Base-by-base conservation (phyloP, 2,113 vertebrate genomes). In the Mus pahari region DNA sequence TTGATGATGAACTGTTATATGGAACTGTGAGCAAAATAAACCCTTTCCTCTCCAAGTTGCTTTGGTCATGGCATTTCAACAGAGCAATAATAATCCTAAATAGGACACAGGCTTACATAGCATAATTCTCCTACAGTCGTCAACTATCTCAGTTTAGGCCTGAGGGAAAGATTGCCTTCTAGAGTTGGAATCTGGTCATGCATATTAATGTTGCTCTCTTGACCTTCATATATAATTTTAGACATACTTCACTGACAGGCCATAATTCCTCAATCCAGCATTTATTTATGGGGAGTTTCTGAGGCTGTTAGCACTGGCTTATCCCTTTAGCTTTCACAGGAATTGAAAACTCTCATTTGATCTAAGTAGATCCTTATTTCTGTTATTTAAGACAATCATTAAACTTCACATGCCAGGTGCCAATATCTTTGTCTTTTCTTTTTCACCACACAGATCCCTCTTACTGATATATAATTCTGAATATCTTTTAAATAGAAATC, bases 201-300 rank as follows among this genome's bases (percentile, higher is more conserved):
- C 92, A 95, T 90, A 94, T 92, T 97, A 97, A 93, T 90, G 75
- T n/a, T 53, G 33, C 53, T 93, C 96, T 95, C 75, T 83, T 97
- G 95, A 97, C 87, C 83, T 97, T 95, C 94, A 93, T 42, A 94
- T 79, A 79, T 45, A 96, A 95, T 94, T 97, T 96, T 94, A 94
- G 45, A 97, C 84, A 97, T 92, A 90, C 78, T 96, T 96, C 77
- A 84, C 45, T 14, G 83, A 95, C 22, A 92, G 86, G 64, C 89
- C 36, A 86, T 71, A 90, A 94, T 89, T 81, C 60, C 36, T 97
- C 62, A 86, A 70, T 66, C 45, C 26, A 90, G 84, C 11, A 95
- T 86, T 94, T 91, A 96, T 93, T 94, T 90, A 90, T 48, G 66
- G 62, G 77, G 39, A 48, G 8, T 95, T 93, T 95, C 86, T 94